Base-by-base conservation (phyloP, 1,140 invertebrate species). In the Eciton burchellii region DNA sequence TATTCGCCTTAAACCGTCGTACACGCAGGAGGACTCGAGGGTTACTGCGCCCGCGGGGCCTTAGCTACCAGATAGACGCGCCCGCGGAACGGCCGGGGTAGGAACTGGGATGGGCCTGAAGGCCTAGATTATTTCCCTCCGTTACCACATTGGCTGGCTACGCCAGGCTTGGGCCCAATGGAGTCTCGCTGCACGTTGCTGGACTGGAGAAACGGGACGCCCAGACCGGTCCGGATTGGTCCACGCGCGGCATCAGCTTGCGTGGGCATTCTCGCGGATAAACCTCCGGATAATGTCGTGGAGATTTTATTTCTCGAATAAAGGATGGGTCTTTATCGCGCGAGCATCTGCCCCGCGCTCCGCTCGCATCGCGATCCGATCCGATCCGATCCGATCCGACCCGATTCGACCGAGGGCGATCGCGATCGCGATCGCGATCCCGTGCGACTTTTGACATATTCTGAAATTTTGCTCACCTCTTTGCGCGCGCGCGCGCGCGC, bases 21-120 rank as follows among this genome's bases (percentile, higher is more conserved):
- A 91, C 90, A 81, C 87, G 85, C 60, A 93, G 91, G 92, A 94
- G 91, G 91, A 94, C 93, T 94, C 90, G 93, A 93, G 93, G 93
- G 92, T 94, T 93, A 94, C 93, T 94, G 93, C 89, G 93, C 93
- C 93, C 92, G 93, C 92, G 89, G 93, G 93, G 93, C 93, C 93
- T 93, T 93, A 91, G 92, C 92, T 93, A 94, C 93, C 91, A 93
- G 92, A 92, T 91, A 93, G 90, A 91, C 90, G 84, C 83, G 84
- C 70, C 74, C 35, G 54, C 65, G 26, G 49, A 71, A 52, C 52
- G 76, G n/a, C 24, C 63, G 45, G 81, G 84, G 85, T 89, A 89
- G 85, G 90, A 90, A 84, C 76, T 84, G 86, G 89, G 87, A 83
- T 54, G 89, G 90, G 88, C 89, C 86, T 88, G 29, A 60, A 81